These are phyloP conservation scores for Chironomus tentans DNA, from an alignment of 2,888 invertebrate species.

Conservation along the genomic window DNA sequence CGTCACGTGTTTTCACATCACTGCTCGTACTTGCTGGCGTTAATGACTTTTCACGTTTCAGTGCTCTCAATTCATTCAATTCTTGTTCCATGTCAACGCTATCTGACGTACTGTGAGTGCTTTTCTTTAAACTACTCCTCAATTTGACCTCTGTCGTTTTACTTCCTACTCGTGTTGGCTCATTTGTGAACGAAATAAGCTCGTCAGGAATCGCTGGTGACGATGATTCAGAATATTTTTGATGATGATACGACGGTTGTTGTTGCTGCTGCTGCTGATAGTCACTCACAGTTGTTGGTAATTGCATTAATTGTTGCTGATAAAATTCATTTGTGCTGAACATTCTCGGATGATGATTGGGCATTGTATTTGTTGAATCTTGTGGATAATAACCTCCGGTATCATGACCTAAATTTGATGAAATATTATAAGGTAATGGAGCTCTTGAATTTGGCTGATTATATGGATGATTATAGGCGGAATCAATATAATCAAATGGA, in stretches of 20 bases:
- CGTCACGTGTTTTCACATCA: slow-evolving; percentile 32
- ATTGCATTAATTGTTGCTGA: slow-evolving; percentile 6
- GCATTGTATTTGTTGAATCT: too few relatives aligned
- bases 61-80: slow-evolving; percentile 10
- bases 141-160: slow-evolving; percentile 17
- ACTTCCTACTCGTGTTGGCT: not conserved
- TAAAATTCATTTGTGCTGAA: not conserved
- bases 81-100: not conserved
- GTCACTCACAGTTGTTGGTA: slow-evolving; percentile 1
- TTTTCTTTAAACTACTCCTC: slow-evolving; percentile 13
- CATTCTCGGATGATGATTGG: not conserved
- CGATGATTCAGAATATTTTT: slow-evolving; percentile 5
- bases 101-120: slow-evolving; percentile 2
- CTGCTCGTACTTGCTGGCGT: not conserved
- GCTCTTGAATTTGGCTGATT: slow-evolving; percentile 41
- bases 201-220: not conserved
- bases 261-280: not conserved
- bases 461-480: slow-evolving; percentile 36
- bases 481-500: slow-evolving; percentile 38
- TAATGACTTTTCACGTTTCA: not conserved
- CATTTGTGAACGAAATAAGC: slow-evolving; percentile 1
- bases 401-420: slow-evolving; percentile 31
- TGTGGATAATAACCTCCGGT: not conserved
- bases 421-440: slow-evolving; percentile 40
- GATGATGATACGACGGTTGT: not conserved